Percentiles rank a stretch among this genome's conserved stretches.
Conservation (phyloP, 2,888 invertebrate species). For the Ormia ochracea region DNA sequence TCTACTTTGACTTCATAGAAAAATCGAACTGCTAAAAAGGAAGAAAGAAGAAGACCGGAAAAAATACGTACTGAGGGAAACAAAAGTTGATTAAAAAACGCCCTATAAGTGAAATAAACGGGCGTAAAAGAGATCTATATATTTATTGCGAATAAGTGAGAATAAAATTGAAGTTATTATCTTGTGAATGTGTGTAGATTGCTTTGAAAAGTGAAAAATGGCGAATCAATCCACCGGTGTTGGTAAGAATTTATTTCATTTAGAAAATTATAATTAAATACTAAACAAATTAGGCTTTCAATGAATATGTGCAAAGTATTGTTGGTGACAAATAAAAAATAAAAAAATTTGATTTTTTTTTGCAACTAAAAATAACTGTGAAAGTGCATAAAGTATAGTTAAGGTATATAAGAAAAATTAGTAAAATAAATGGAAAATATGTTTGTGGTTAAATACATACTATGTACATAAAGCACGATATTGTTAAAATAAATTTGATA, state of each 20-base stretch:
- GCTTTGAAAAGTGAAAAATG: constrained; percentile 78
- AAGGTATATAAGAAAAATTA: too few relatives aligned
- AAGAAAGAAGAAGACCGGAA: constrained; percentile 46
- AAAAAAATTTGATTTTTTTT: too few relatives aligned
- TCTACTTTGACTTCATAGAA: constrained; percentile 29
- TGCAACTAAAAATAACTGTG: too few relatives aligned
- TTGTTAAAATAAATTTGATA: background rate
- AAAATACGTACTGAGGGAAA: constrained; percentile 32
- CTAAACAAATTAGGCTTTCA: background rate
- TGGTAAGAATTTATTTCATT: constrained; percentile 80
- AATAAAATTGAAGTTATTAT: constrained; percentile 43
- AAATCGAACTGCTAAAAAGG: constrained; percentile 46
- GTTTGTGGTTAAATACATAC: too few relatives aligned
- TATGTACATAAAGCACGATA: background rate
- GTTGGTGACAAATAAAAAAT: background rate
- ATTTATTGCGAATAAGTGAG: constrained; percentile 37
- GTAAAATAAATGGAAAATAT: too few relatives aligned
- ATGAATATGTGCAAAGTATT: background rate
- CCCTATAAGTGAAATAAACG: constrained; percentile 45
- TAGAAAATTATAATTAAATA: constrained; percentile 1
- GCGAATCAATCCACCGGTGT: constrained; percentile 94
- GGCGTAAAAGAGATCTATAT: constrained; percentile 45
- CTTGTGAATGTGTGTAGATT: constrained; percentile 60
- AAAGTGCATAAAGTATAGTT: too few relatives aligned
- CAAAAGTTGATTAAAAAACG: constrained; percentile 41